phyloP scores from a whole-genome alignment of 2,888 invertebrate genomes.

The Chrysomela aeneicollis region DNA sequence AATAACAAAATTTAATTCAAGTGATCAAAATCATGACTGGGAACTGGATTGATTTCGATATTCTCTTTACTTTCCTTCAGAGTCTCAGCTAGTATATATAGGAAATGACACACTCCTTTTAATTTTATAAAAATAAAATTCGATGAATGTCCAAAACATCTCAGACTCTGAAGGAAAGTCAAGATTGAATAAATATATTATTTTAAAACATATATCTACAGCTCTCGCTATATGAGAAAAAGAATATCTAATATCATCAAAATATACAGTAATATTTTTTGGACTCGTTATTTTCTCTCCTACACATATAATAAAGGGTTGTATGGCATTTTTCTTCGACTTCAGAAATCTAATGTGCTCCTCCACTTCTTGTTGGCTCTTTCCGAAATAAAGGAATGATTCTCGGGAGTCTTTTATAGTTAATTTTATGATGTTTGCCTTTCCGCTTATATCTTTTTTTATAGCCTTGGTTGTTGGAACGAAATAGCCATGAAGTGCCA shows the following conservation, averaged over 20 bases:
- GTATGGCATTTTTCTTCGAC: neutral
- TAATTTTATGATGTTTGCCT: neutral
- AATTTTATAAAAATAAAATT: neutral
- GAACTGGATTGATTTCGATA: too few relatives aligned
- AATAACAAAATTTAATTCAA: too few relatives aligned
- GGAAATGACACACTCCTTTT: neutral
- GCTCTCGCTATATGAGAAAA: neutral
- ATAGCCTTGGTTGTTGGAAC: slow-evolving; percentile 29
- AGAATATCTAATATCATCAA: neutral
- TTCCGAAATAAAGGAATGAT: slow-evolving; percentile 6
- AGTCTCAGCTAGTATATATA: neutral
- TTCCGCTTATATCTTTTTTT: slow-evolving; percentile 24
- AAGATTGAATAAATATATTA: too few relatives aligned
- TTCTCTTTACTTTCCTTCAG: neutral
- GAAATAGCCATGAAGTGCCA: slow-evolving; percentile 37
- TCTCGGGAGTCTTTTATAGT: slow-evolving; percentile 5
- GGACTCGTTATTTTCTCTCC: neutral
- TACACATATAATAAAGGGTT: slow-evolving; percentile 1
- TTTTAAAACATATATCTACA: too few relatives aligned
- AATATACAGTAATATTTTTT: neutral
- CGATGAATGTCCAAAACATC: too few relatives aligned
- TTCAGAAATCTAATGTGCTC: neutral
- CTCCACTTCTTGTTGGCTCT: slow-evolving; percentile 5
- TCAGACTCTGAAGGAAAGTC: too few relatives aligned
- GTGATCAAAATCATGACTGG: too few relatives aligned